Conservation (phyloP, 2,797 vertebrate species). For the Neopelma chrysocephalum region DNA sequence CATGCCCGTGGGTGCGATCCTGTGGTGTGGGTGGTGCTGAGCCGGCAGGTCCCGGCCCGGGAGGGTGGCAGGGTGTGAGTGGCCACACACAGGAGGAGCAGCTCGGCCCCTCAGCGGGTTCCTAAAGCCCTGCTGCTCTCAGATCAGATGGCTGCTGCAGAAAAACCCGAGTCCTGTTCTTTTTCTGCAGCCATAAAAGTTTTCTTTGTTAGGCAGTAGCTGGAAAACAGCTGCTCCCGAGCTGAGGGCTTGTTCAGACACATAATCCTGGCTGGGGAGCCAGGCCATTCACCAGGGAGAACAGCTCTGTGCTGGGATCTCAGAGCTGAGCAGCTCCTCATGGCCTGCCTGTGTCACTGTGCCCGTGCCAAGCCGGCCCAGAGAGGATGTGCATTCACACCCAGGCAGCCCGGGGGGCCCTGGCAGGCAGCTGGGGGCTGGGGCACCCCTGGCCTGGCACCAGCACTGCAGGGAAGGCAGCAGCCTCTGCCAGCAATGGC, state of each 20-base stretch:
- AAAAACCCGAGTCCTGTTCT: not conserved
- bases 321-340: not conserved
- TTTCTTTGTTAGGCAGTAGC: conserved; percentile 50
- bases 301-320: not conserved
- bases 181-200: not conserved
- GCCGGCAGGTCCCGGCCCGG: not conserved
- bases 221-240: conserved; percentile 41
- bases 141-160: not conserved
- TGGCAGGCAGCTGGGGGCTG: not conserved
- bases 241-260: conserved; percentile 53
- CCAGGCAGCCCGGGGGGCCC: not conserved
- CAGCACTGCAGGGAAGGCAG: not conserved
- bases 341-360: not conserved
- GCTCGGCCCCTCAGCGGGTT: not conserved
- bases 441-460: not conserved
- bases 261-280: conserved; percentile 10
- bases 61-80: not conserved
- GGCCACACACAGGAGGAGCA: fast-evolving
- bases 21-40: not conserved
- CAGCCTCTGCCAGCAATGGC: not conserved
- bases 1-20: fast-evolving
- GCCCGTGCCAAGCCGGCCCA: not conserved
- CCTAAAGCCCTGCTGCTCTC: not conserved
- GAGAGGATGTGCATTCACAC: not conserved
- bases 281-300: not conserved